Base-by-base conservation (phyloP, 2,888 invertebrate species). In the Nebria salina region DNA sequence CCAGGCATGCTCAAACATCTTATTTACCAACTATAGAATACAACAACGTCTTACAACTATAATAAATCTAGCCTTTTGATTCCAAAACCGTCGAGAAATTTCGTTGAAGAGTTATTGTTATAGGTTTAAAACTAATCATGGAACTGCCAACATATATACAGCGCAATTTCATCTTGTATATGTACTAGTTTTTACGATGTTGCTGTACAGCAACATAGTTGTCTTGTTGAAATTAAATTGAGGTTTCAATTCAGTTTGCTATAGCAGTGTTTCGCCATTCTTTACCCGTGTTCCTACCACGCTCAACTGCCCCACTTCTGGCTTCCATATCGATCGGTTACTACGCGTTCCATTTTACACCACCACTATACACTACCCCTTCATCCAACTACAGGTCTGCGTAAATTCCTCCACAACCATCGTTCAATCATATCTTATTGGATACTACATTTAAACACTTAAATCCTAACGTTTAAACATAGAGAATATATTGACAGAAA, bases 271-370 rank as follows among this genome's bases (percentile, higher is more conserved):
- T 70, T 77, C 77, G 77, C 77, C 72, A 77, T 77, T 77, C 77
- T 77, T 77, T 77, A 8, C 54, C n/a, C 25, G 70, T 65, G 70
- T 34, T 42, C 41, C 68, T 68, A 70, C 76, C 68, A 76, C 68
- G 66, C 76, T 72, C 13, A 43, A 54, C 54, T 72, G 77, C 70
- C 77, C 77, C 77, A 77, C 72, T 70, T 77, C 54, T 54, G 15
- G 72, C 77, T 34, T 41, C 77, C 77, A 77, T 77, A 77, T 77
- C 77, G 77, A 77, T 77, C 54, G 54, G 54, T 54, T 54, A 54
- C 54, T 11, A 54, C 54, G 54, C 54, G 13, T 13, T 54, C 54
- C 54, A 2, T 13, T 54, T 54, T 54, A 54, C 54, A 3, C 54
- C 54, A 54, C 54, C 54, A 54, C 54, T 54, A 54, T 54, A 54